phyloP scores from a whole-genome alignment of 2,888 invertebrate species.

The Dicyrtomina minuta region DNA sequence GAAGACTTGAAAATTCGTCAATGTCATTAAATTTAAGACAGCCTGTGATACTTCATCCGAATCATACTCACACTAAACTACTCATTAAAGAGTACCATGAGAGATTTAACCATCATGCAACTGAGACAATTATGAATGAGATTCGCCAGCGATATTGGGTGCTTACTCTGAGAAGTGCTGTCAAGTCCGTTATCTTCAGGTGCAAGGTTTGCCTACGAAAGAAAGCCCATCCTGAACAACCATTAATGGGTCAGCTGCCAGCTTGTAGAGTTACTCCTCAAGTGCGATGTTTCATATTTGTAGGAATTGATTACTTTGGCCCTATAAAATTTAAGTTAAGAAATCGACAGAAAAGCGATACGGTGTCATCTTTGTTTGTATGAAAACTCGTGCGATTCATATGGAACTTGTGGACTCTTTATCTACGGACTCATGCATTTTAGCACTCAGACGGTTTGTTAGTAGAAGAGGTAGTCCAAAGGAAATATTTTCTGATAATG shows the following conservation, averaged over 20 bases:
- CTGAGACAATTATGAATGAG: conserved; percentile 22
- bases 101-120: conserved; percentile 21
- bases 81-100: conserved; percentile 15
- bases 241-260: conserved; percentile 18
- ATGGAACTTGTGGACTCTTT: conserved; percentile 19
- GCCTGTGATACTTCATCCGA: conserved; percentile 25
- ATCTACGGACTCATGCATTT: conserved; percentile 24
- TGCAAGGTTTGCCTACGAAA: too few species aligned
- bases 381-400: conserved; percentile 28
- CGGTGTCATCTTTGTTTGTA: conserved; percentile 27
- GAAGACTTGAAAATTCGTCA: too few species aligned
- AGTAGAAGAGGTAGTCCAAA: not conserved
- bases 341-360: conserved; percentile 27
- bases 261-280: not conserved
- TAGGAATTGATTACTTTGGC: conserved; percentile 6
- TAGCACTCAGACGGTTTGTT: conserved; percentile 16
- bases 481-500: not conserved
- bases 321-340: conserved; percentile 19
- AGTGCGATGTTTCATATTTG: not conserved
- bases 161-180: too few species aligned
- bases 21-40: too few species aligned
- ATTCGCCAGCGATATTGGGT: conserved; percentile 31
- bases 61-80: conserved; percentile 16
- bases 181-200: too few species aligned
- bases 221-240: too few species aligned